Base-by-base conservation (phyloP, 2,888 invertebrate genomes). In the Mythimna pallens region DNA sequence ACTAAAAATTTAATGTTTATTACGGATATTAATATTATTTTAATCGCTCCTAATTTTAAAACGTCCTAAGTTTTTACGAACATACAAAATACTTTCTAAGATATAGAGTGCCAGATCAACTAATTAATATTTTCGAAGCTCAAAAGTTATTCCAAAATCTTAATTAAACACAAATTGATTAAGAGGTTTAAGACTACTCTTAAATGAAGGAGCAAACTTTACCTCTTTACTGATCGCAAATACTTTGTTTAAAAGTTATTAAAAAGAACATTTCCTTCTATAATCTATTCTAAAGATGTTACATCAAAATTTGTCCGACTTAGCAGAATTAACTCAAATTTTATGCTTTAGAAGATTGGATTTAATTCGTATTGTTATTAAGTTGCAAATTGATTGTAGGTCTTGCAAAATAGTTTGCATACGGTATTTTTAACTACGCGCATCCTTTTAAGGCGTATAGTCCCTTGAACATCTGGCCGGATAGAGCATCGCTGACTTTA, bases 211-310 rank as follows among this genome's bases (percentile, higher is more conserved):
- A 69, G 58, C 71, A 76, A 85, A 85, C 62, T 83, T 85, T 64
- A 68, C 64, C 74, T 73, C 76, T 76, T 84, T 75, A 76, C 76
- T 82, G 84, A 86, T 84, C 76, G 75, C 78, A 75, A 75, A 75
- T 80, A 76, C 76, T 79, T 84, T 76, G 79, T 84, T 84, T 68
- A 71, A 80, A 86, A 85, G 79, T 82, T 84, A 84, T 82, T 80
- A 76, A 68, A 78, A 80, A 76, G 74, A 82, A 73, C 52, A 76
- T 80, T 86, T 80, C 71, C 67, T 78, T 65, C 71, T 67, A 77
- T 69, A 79, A 84, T 80, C 73, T 76, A 82, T 80, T 82, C 66
- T 65, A 71, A 84, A 86, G 78, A 82, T 79, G 70, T 77, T 84
- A 76, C 71, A 73, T 80, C 74, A 76, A 80, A 76, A 80, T 80